Evolutionary conservation across 2,888 invertebrate genomes (phyloP).

Genomic region (Nomada ferruginata): DNA sequence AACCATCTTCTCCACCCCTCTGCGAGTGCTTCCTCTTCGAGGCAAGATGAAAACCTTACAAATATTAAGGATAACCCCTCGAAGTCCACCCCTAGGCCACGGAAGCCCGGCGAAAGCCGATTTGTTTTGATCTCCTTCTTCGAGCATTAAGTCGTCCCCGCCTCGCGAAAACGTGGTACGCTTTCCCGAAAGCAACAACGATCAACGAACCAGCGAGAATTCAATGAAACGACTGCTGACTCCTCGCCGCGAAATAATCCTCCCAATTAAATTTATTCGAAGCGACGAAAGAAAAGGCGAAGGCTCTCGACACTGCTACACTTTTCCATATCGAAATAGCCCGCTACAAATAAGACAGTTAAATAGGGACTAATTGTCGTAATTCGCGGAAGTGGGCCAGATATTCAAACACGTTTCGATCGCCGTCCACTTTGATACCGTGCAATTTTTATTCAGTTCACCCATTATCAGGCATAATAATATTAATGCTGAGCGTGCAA

Average conservation of each 20-base stretch:
- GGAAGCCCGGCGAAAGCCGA: conserved; percentile 81
- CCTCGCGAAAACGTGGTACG: conserved; percentile 29
- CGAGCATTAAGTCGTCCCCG: conserved; percentile 72
- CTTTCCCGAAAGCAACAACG: conserved; percentile 46
- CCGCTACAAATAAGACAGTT: no score
- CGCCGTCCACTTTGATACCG: background rate
- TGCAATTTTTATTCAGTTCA: background rate
- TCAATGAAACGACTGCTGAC: conserved; percentile 68
- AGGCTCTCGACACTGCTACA: background rate
- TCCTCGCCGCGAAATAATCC: background rate
- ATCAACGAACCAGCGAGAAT: conserved; percentile 68
- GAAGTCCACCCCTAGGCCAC: conserved; percentile 56
- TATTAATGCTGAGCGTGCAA: conserved; percentile 2
- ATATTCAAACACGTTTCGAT: background rate
- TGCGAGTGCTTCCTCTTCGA: conserved; percentile 28
- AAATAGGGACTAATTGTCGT: no score
- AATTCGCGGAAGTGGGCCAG: background rate
- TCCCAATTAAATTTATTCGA: background rate
- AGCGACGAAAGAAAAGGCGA: background rate
- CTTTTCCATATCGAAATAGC: no score
- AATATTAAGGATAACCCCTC: conserved; percentile 81
- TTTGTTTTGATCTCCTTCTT: conserved; percentile 79
- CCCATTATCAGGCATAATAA: background rate
- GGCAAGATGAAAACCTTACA: conserved; percentile 80
- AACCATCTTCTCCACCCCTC: background rate